These are phyloP conservation scores for Hoplodrina ambigua DNA, from an alignment of 2,888 invertebrate genomes.

Conservation along the genomic window DNA sequence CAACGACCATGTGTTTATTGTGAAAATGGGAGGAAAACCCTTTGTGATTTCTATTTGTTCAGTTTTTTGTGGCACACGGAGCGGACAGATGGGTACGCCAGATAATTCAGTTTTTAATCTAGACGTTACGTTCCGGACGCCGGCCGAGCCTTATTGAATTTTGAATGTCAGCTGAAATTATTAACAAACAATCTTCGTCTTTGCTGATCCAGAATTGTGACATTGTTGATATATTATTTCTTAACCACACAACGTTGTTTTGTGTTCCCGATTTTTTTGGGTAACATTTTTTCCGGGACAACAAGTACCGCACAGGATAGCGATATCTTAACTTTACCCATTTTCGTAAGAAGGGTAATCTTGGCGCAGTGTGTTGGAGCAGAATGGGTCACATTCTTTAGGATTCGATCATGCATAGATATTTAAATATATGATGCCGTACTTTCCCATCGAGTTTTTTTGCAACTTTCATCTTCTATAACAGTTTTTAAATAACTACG, in stretches of 20 bases:
- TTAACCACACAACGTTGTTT: slow-evolving; percentile 14
- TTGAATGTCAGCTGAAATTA: slow-evolving; percentile 30
- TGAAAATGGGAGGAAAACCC: slow-evolving; percentile 66
- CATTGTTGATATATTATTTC: slow-evolving; percentile 32
- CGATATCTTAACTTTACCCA: slow-evolving; percentile 11
- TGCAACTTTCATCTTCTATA: neutral
- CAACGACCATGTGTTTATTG: slow-evolving; percentile 73
- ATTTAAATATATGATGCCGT: neutral
- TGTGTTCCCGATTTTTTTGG: neutral
- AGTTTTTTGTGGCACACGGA: slow-evolving; percentile 55
- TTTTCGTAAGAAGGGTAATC: slow-evolving; percentile 13
- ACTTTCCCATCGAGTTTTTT: neutral
- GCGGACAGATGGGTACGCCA: slow-evolving; percentile 47
- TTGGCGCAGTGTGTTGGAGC: slow-evolving; percentile 20
- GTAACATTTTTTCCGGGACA: slow-evolving; percentile 10
- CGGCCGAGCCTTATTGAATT: slow-evolving; percentile 18
- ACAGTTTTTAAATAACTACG: neutral
- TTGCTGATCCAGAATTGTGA: slow-evolving; percentile 13
- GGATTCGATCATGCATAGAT: slow-evolving; percentile 17
- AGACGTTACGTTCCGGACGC: slow-evolving; percentile 45
- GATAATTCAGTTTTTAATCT: slow-evolving; percentile 68
- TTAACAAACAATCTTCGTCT: slow-evolving; percentile 18
- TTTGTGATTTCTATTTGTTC: slow-evolving; percentile 64
- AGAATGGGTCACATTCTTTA: slow-evolving; percentile 36
- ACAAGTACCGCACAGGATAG: slow-evolving; percentile 7